A percentile compares a stretch with the other conserved stretches of the same genome.
These are phyloP conservation scores for Drosophila seguyi DNA, from an alignment of 1,140 invertebrate species.

Conservation along the genomic window DNA sequence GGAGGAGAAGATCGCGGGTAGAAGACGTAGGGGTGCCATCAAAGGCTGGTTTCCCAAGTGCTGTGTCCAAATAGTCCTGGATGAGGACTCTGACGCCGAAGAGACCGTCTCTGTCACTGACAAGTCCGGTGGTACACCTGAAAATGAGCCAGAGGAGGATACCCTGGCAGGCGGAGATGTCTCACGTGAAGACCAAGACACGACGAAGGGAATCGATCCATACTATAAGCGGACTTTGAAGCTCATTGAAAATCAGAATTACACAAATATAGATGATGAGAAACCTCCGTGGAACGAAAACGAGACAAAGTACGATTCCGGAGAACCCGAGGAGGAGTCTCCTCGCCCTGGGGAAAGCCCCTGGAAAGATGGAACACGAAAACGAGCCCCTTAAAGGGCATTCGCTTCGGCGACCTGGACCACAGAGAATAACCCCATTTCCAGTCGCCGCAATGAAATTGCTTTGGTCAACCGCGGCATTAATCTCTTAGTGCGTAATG, in stretches of 20 bases:
- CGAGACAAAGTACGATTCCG: not conserved
- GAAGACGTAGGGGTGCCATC: constrained; percentile 22
- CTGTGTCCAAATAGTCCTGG: constrained; percentile 87
- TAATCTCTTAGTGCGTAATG: constrained; percentile 39
- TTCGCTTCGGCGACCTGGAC: constrained; percentile 1
- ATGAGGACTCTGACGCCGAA: not conserved
- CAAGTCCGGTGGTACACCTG: too few relatives aligned
- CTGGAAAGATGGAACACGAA: constrained; percentile 1
- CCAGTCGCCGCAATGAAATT: constrained; percentile 26
- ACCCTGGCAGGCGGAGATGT: not conserved
- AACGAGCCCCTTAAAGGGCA: constrained; percentile 12
- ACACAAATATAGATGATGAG: not conserved
- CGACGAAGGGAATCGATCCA: not conserved
- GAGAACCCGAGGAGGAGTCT: not conserved
- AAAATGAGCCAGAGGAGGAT: not conserved
- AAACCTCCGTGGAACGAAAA: not conserved
- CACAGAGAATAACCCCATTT: not conserved
- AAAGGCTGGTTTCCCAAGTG: constrained; percentile 94
- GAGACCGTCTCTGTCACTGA: not conserved
- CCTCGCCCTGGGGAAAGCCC: not conserved
- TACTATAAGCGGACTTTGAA: not conserved
- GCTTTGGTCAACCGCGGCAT: constrained; percentile 29
- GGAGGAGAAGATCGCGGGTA: constrained; percentile 34
- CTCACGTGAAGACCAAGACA: not conserved
- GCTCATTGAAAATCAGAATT: not conserved